These are phyloP conservation scores for Pogonocherus hispidulus DNA, from an alignment of 2,888 invertebrate species.

Conservation along the genomic window DNA sequence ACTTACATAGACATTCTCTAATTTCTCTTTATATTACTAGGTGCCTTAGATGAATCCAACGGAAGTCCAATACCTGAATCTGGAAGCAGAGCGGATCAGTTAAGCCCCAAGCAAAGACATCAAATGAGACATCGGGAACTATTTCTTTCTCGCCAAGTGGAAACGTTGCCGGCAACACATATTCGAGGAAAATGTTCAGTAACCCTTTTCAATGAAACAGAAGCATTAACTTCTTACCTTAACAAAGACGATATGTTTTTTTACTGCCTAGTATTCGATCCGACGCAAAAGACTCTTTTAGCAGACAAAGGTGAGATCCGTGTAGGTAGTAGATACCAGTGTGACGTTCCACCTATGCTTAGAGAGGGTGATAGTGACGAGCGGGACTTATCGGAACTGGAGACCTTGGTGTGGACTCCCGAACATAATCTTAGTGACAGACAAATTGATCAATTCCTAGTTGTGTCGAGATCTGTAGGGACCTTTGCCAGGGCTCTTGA, in stretches of 20 bases:
- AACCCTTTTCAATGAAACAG: conserved; percentile 98
- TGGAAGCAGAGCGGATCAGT: conserved; percentile 54
- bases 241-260: conserved; percentile 99
- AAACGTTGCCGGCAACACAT: conserved; percentile 98
- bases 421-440: conserved; percentile 91
- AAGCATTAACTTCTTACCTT: conserved; percentile 95
- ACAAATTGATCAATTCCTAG: conserved; percentile 99
- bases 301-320: conserved; percentile 97
- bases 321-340: conserved; percentile 81
- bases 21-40: conserved; percentile 55
- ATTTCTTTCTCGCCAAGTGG: conserved; percentile 97
- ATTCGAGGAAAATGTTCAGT: conserved; percentile 99
- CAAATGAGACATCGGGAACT: conserved; percentile 98
- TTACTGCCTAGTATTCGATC: conserved; percentile 99
- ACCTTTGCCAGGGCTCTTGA: conserved; percentile 99
- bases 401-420: conserved; percentile 96
- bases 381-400: conserved; percentile 74
- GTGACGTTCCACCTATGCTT: conserved; percentile 88
- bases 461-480: conserved; percentile 94
- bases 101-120: conserved; percentile 90
- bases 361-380: conserved; percentile 75
- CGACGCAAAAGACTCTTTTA: conserved; percentile 97
- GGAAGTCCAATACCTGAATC: conserved; percentile 60
- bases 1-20: too few relatives aligned
- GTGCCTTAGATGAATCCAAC: conserved; percentile 67